Percentiles rank a stretch among this genome's conserved stretches.
These are phyloP conservation scores for Vulpes ferrilata DNA, from an alignment of 2,113 vertebrate genomes.

Conservation along the genomic window DNA sequence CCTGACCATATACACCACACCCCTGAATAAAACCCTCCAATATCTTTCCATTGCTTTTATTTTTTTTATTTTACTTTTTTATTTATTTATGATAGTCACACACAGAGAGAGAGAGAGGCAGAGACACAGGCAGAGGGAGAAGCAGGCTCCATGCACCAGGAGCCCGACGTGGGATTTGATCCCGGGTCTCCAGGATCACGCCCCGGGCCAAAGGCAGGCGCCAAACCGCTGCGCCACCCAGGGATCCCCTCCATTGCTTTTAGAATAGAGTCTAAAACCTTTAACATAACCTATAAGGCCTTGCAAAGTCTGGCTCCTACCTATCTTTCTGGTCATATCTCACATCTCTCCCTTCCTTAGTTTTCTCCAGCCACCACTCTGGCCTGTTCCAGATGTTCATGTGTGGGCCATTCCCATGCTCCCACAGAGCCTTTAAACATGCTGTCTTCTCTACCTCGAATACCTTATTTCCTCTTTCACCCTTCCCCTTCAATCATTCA, in stretches of 20 bases:
- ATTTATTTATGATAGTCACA: no score
- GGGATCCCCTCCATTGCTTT: neutral
- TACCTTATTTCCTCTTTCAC: neutral
- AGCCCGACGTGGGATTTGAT: no score
- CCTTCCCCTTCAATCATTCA: neutral
- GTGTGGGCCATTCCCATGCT: neutral
- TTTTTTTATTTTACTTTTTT: conserved; percentile 17
- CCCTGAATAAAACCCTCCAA: neutral
- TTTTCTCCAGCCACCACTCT: neutral
- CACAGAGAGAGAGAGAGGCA: no score
- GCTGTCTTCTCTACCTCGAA: neutral
- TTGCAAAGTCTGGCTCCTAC: neutral
- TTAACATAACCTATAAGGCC: neutral
- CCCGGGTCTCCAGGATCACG: no score
- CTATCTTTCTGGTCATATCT: neutral
- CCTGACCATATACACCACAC: neutral
- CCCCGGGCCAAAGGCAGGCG: no score
- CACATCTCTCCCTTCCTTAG: neutral
- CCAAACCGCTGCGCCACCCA: no score
- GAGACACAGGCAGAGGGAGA: no score
- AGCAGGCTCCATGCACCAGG: no score
- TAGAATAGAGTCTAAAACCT: neutral
- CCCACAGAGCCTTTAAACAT: neutral
- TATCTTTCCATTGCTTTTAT: neutral
- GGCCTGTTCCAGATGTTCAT: neutral